These are phyloP conservation scores for Poecilia velifera DNA, from an alignment of 2,797 vertebrate genomes.

Conservation along the genomic window DNA sequence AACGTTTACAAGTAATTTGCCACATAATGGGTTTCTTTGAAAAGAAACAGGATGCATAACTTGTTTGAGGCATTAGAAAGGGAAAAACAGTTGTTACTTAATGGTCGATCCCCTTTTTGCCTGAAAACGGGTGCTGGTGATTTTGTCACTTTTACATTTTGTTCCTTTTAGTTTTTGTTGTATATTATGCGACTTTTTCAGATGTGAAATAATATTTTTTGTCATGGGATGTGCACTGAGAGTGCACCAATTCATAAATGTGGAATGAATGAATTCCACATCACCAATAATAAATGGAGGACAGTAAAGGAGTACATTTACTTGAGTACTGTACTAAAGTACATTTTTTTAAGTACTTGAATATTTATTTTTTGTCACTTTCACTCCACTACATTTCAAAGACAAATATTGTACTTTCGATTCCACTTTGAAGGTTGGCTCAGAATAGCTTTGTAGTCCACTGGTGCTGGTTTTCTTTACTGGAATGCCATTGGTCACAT, in stretches of 20 bases:
- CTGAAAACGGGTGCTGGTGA: not conserved
- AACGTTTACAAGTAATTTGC: slow-evolving; percentile 21
- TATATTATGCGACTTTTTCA: not conserved
- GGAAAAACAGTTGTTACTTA: not conserved
- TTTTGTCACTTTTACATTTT: not conserved
- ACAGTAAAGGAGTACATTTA: no score
- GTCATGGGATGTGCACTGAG: not conserved
- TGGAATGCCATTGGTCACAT: no score
- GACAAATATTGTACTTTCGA: no score
- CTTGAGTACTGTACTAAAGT: no score
- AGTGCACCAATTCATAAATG: not conserved
- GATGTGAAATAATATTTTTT: not conserved
- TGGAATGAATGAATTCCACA: not conserved
- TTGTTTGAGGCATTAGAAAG: slow-evolving; percentile 17
- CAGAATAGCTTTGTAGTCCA: no score
- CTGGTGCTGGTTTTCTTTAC: no score
- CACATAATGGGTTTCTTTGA: slow-evolving; percentile 20
- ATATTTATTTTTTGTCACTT: no score
- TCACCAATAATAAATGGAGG: not conserved
- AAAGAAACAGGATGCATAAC: slow-evolving; percentile 33
- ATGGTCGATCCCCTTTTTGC: not conserved
- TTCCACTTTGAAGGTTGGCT: no score
- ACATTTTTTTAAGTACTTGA: no score
- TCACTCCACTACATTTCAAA: no score
- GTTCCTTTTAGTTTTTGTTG: not conserved